These are phyloP conservation scores for Phylloscopus collybita DNA, from an alignment of 2,797 vertebrate genomes.

Conservation along the genomic window DNA sequence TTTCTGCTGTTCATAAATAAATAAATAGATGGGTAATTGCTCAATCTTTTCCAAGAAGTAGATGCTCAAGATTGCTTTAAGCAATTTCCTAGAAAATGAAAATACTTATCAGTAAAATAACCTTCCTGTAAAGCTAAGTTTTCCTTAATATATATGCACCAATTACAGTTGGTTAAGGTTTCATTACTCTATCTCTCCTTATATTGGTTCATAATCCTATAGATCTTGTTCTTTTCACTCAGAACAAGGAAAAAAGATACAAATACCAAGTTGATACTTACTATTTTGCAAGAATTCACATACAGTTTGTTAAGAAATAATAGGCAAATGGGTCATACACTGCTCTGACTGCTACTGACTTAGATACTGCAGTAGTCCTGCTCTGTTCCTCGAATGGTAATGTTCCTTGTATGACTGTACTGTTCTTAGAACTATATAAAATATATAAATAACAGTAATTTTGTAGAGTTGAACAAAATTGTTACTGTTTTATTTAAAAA, in stretches of 20 bases:
- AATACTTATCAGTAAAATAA: slow-evolving; percentile 1
- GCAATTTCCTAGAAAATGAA: neutral
- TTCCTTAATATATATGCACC: neutral
- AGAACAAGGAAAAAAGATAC: neutral
- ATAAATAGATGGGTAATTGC: neutral
- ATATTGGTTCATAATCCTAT: neutral
- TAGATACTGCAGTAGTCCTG: neutral
- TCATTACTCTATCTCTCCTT: neutral
- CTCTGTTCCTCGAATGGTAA: slow-evolving; percentile 44
- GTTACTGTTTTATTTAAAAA: neutral
- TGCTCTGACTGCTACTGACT: neutral
- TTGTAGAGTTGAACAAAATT: neutral
- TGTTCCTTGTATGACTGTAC: neutral
- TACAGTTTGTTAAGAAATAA: slow-evolving; percentile 16
- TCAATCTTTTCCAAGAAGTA: neutral
- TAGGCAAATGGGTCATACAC: neutral
- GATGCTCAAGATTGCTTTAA: neutral
- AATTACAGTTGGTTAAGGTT: neutral
- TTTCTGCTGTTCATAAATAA: slow-evolving; percentile 19
- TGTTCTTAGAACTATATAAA: slow-evolving; percentile 4
- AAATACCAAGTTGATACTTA: neutral
- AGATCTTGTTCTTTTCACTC: neutral
- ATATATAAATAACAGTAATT: neutral
- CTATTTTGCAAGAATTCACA: slow-evolving; percentile 13
- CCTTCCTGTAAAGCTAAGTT: neutral